These are phyloP conservation scores for Drosophila imparisetae DNA, from an alignment of 2,888 invertebrate species.

Conservation along the genomic window DNA sequence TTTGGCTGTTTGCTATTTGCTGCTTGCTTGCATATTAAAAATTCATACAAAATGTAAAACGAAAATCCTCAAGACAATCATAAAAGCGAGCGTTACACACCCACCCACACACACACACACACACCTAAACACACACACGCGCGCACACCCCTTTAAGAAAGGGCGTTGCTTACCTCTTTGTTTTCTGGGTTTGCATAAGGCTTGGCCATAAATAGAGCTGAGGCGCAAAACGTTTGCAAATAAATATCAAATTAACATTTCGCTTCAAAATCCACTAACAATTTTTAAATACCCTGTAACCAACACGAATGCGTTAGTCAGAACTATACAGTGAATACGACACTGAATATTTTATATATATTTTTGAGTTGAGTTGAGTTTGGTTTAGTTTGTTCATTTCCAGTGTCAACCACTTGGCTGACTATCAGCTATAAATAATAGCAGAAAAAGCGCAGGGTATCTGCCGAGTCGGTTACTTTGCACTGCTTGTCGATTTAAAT, in stretches of 20 bases:
- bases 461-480: not conserved
- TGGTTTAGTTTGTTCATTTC: no score
- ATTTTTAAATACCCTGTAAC: not conserved
- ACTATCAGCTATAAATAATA: not conserved
- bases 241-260: constrained; percentile 71
- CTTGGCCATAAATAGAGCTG: constrained; percentile 43
- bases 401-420: no score
- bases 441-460: not conserved
- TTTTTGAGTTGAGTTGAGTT: not conserved
- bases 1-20: constrained; percentile 76
- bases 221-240: constrained; percentile 65
- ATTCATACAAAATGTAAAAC: constrained; percentile 78
- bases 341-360: not conserved
- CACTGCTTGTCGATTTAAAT: constrained; percentile 16
- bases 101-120: constrained; percentile 10
- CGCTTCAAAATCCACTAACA: constrained; percentile 41
- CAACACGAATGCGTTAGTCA: not conserved
- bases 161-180: constrained; percentile 23
- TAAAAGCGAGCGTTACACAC: constrained; percentile 48
- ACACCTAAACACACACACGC: constrained; percentile 10
- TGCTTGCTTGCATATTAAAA: constrained; percentile 71
- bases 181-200: constrained; percentile 19
- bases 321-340: not conserved
- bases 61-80: constrained; percentile 81
- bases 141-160: constrained; percentile 15